Percentiles rank a stretch among this genome's conserved stretches.
Evolutionary conservation across 2,797 vertebrate genomes (phyloP).

Genomic region (Petrocephalus sullivani): DNA sequence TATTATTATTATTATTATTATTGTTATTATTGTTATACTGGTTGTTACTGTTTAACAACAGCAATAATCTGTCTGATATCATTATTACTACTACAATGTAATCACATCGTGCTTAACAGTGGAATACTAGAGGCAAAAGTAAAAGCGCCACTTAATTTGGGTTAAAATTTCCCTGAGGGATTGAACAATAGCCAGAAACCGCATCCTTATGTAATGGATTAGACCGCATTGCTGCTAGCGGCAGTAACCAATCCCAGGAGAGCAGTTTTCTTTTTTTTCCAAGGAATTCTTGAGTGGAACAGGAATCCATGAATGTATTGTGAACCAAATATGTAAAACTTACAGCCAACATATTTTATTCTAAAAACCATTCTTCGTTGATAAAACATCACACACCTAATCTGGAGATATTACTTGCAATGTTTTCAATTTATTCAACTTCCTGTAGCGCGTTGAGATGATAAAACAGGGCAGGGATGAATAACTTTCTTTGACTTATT

Average conservation of each 20-base stretch:
- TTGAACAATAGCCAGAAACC: conserved; percentile 44
- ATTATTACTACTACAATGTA: background rate
- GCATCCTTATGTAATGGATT: conserved; percentile 50
- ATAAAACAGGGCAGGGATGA: background rate
- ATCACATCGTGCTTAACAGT: conserved; percentile 3
- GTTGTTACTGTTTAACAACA: background rate
- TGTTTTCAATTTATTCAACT: background rate
- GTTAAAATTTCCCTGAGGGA: conserved; percentile 38
- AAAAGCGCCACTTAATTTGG: conserved; percentile 22
- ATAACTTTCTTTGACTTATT: background rate
- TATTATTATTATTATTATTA: conserved; percentile 2
- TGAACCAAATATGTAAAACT: background rate
- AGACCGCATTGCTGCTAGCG: conserved; percentile 29
- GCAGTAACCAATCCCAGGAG: conserved; percentile 30
- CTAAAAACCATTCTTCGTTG: background rate
- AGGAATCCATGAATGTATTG: conserved; percentile 7
- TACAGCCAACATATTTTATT: background rate
- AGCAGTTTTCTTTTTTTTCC: background rate
- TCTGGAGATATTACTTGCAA: background rate
- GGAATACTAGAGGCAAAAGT: conserved; percentile 14
- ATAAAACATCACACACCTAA: background rate
- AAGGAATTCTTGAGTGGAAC: conserved; percentile 4
- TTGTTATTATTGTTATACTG: background rate
- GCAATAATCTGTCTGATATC: background rate
- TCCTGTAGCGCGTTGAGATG: background rate